A percentile compares a stretch with the other conserved stretches of the same genome.
These are phyloP conservation scores for Eulemur albifrons DNA, from an alignment of 2,797 vertebrate genomes.

Conservation along the genomic window DNA sequence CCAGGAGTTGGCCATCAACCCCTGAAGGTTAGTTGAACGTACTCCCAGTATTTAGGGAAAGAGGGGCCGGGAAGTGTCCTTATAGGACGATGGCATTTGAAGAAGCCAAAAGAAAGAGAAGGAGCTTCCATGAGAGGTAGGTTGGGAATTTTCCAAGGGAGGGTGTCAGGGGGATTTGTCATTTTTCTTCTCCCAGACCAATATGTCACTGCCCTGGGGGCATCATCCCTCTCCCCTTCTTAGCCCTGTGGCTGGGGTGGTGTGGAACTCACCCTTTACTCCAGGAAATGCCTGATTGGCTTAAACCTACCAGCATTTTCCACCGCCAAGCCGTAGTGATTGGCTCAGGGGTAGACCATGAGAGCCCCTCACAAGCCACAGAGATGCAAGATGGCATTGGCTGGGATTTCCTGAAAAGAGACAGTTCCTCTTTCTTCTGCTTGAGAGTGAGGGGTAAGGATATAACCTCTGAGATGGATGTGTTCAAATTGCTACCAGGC, in stretches of 20 bases:
- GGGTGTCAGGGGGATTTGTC: neutral
- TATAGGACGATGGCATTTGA: neutral
- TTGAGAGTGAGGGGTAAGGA: neutral
- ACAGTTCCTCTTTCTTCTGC: neutral
- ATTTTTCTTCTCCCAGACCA: neutral
- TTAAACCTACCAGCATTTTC: neutral
- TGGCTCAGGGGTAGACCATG: too few relatives aligned
- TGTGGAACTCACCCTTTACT: neutral
- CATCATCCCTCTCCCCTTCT: neutral
- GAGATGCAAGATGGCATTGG: neutral
- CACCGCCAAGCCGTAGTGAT: neutral
- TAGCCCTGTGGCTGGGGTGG: neutral
- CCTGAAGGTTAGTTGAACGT: neutral
- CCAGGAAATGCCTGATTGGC: neutral
- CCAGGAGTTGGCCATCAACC: neutral
- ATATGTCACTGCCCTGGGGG: neutral
- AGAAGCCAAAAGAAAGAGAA: neutral
- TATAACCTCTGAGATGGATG: neutral
- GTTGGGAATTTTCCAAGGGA: neutral
- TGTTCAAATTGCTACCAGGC: neutral
- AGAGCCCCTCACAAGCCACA: too few relatives aligned
- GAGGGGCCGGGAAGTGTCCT: too few relatives aligned
- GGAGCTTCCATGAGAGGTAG: neutral
- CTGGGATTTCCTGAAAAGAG: neutral
- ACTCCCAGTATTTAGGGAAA: fast-evolving